Conservation (phyloP, 2,113 vertebrate genomes). For the Grammomys surdaster region DNA sequence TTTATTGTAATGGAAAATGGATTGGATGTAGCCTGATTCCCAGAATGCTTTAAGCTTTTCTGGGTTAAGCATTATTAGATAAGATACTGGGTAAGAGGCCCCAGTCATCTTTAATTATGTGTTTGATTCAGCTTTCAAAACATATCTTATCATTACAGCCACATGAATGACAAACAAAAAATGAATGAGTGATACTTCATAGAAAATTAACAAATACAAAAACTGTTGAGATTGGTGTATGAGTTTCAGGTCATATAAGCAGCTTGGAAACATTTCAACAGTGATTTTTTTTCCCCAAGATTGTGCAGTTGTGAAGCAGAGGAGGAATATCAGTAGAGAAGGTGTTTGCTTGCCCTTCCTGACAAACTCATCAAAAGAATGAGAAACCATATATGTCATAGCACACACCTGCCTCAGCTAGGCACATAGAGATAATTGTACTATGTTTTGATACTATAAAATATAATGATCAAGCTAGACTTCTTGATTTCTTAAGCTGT, state of each 20-base stretch:
- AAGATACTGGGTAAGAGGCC: conserved; percentile 41
- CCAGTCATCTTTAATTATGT: neutral
- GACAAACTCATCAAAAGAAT: neutral
- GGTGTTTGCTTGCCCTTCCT: neutral
- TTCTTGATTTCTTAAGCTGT: neutral
- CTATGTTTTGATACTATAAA: conserved; percentile 23
- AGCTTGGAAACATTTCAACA: neutral
- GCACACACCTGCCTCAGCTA: neutral
- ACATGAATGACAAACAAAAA: neutral
- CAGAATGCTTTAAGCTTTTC: conserved; percentile 68
- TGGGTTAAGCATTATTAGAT: conserved; percentile 59
- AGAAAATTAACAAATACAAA: conserved; percentile 17
- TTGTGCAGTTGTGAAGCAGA: neutral
- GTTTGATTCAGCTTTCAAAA: conserved; percentile 54
- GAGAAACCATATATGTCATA: neutral
- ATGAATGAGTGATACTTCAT: neutral
- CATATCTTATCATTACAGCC: neutral
- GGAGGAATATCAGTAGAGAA: neutral
- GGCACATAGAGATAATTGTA: neutral
- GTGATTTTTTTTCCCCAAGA: neutral
- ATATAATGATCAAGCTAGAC: neutral
- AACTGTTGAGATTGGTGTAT: neutral
- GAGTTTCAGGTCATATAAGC: neutral
- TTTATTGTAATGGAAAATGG: conserved; percentile 65
- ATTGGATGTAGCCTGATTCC: conserved; percentile 56